Evolutionary conservation across 2,113 vertebrate species (phyloP), one percentile per base, ranked within the genome.

Genomic region (Ctenodactylus gundi): DNA sequence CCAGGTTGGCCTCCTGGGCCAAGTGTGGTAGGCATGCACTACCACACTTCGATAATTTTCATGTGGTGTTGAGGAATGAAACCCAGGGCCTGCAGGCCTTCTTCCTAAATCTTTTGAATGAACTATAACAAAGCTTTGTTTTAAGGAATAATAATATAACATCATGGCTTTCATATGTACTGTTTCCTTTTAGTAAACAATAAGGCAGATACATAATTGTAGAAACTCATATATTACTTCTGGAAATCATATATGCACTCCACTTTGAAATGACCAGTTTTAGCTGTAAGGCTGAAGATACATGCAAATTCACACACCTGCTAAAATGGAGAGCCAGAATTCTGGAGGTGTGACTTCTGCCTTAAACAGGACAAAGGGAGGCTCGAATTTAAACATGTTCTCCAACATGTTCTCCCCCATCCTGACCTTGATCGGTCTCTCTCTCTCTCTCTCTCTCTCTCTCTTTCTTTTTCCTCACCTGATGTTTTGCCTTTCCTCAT

Each of bases 51-150:
- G n/a, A n/a, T n/a, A n/a, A n/a, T n/a, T n/a, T n/a, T n/a, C n/a
- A n/a, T n/a, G n/a, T n/a, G n/a, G n/a, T n/a, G n/a, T n/a, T n/a
- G n/a, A n/a, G n/a, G n/a, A n/a, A n/a, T n/a, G n/a, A n/a, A n/a
- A n/a, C n/a, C n/a, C n/a, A n/a, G n/a, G n/a, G n/a, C n/a, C n/a
- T n/a, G n/a, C n/a, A n/a, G n/a, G n/a, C n/a, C n/a, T n/a, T 90
- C 55, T 90, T 88, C 67, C 81, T 76, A 70, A 68, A 18, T 91
- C 21, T 25, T 84, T 80, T 85, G 82, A 94, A 73, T 44, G 57
- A 90, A 85, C 57, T 51, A 11, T 44, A 62, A 64, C 58, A n/a
- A 18, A 44, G 14, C 49, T 36, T 87, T 39, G 25, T 90, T 65
- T 46, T 64, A 89, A 68, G 36, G 72, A 83, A 55, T 91, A 39